Base-by-base conservation (phyloP, 2,888 invertebrate genomes). In the Dicycla oo region DNA sequence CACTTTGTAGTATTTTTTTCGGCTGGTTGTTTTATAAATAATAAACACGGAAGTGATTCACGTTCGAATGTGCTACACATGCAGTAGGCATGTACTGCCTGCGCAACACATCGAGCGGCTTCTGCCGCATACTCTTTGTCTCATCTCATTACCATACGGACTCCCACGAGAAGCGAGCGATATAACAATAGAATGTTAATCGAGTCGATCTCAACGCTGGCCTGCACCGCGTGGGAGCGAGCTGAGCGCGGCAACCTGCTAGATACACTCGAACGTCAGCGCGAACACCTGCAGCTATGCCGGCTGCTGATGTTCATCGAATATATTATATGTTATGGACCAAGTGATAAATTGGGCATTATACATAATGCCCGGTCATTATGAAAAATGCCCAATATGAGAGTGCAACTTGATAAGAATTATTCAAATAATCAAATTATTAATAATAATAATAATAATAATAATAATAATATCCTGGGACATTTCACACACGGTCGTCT, bases 141-240 rank as follows among this genome's bases (percentile, higher is more conserved):
- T 0, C 47, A 26, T 56, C 30, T 2, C 34, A 64, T 58, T 73
- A 38, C 7, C 73, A 74, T 65, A 65, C 7, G 43, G 18, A 2
- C 2, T 64, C 57, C 57, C 73, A 58, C 73, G 73, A 18, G 10
- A n/a, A 2, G 11, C 43, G 43, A 43, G 64, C 40, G 34, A 15
- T 49, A 6, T 13, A 51, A 73, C 73, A 73, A 73, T 74, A 11
- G 15, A 13, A 30, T 45, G 65, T 1, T 73, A 73, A 73, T 73
- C 51, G 73, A 51, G 26, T 45, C 7, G 57, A 74, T 74, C 74
- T 49, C n/a, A 43, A 56, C 47, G 73, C 49, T 11, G 6, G 1
- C 1, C 18, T 18, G 15, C 74, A 8, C 34, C 65, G 58, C 74
- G 74, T 65, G 73, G 74, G 73, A 73, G 30, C 69, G 8, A 13